Base-by-base conservation (phyloP, 2,113 vertebrate genomes). In the Stercorarius parasiticus region DNA sequence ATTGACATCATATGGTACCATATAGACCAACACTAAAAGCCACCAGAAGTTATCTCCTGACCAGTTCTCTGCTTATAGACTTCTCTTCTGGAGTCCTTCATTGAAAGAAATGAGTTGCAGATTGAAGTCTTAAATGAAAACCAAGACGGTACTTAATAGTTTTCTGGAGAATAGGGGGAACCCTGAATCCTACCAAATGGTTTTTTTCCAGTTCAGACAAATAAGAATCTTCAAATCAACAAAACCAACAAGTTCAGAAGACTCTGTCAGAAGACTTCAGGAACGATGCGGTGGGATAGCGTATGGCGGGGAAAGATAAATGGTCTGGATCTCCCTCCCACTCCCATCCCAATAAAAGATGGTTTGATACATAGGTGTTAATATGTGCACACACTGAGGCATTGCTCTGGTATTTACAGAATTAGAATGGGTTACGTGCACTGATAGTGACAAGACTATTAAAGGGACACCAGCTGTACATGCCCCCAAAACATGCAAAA, bases 251-350 rank as follows among this genome's bases (percentile, higher is more conserved):
- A 66, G 49, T n/a, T 79, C 23, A 59, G 21, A 49, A 62, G 13
- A 70, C 13, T 49, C n/a, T 36, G 3, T n/a, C 29, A 43, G 18
- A 77, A 77, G 19, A 50, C 47, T 76, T 76, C 13, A 80, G 20
- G 38, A 85, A 76, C 0, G 0, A 55, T 6, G 9, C 3, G 4
- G 38, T 38, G n/a, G 27, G 10, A 74, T 15, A 7, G 29, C 4
- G 5, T 23, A 74, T 1, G 11, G 11, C 4, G 5, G 23, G 47
- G 11, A 78, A 67, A 67, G 32, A 53, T 1, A 64, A n/a, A 64
- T 11, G 0, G 52, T 45, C 43, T 71, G 17, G 22, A 43, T 62
- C 0, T 32, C 15, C 7, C 7, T 49, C 27, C 13, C 13, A 56
- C 47, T 66, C 21, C 25, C 43, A 78, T 12, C 3, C 42, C 47